These are phyloP conservation scores for Trypoxylon attenuatum DNA, from an alignment of 2,888 invertebrate genomes.

Conservation along the genomic window DNA sequence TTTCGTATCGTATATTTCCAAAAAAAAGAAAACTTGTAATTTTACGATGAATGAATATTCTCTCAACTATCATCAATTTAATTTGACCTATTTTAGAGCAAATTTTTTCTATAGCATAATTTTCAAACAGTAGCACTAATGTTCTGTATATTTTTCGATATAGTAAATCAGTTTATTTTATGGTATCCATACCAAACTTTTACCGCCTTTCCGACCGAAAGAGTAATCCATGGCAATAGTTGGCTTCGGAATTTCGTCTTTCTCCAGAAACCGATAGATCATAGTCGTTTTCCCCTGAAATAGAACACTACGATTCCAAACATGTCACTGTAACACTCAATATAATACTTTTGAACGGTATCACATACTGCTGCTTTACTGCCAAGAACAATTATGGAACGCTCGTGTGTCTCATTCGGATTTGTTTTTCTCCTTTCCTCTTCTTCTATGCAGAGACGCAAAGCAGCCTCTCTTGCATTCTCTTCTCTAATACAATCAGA, in stretches of 20 bases:
- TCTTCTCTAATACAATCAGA: too few species aligned
- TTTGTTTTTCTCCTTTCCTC: constrained; percentile 55
- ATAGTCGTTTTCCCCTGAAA: constrained; percentile 87
- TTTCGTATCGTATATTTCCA: too few species aligned
- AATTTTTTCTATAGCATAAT: too few species aligned
- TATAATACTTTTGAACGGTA: background rate
- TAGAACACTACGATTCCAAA: constrained; percentile 1
- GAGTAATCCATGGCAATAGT: constrained; percentile 92
- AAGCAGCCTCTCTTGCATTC: constrained; percentile 55
- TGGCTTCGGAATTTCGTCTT: constrained; percentile 83
- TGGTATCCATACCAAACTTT: constrained; percentile 75
- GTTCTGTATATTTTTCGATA: background rate
- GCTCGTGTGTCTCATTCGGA: constrained; percentile 71
- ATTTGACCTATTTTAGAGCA: too few species aligned
- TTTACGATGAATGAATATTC: too few species aligned
- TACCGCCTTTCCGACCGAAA: constrained; percentile 84
- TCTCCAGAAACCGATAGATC: constrained; percentile 86
- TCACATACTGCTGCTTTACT: constrained; percentile 81
- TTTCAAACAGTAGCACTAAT: too few species aligned
- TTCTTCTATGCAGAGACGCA: constrained; percentile 54
- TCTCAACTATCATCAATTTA: too few species aligned
- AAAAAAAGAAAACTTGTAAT: background rate
- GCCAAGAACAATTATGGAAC: constrained; percentile 81
- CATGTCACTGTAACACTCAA: too few species aligned
- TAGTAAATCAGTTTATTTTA: background rate